Base-by-base conservation (phyloP, 2,797 vertebrate genomes). In the Sarcophilus harrisii region DNA sequence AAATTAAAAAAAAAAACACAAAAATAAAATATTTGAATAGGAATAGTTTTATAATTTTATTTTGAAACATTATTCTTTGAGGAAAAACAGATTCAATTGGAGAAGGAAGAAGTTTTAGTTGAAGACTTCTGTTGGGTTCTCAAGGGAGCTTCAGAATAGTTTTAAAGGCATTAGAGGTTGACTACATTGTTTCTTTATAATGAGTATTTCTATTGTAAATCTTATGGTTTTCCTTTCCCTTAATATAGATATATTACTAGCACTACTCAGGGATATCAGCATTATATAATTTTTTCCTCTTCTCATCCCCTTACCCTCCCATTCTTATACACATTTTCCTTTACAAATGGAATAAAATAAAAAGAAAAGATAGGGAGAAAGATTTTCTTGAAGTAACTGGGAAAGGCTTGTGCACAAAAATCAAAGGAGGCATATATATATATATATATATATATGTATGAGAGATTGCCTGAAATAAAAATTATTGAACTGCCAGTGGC, bases 401-500 rank as follows among this genome's bases (percentile, higher is more conserved):
- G 54, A 13, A 91, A 93, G 92, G 21, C 21, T 45, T 81, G 45
- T 9, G 10, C 73, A 81, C 9, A 45, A 73, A 21, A 87, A 38
- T 30, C 11, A 58, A 92, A 24, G 30, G 52, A 29, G 32, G n/a
- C 54, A 5, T 49, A 12, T 4, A 3, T 8, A 0, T 3, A 3
- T 30, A 1, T 58, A 3, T 8, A n/a, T n/a, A n/a, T n/a, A n/a
- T n/a, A 3, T 8, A 0, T 3, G 3, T 30, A 1, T 58, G 66
- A 55, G 81, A 91, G 49, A 55, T 38, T 28, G 3, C 21, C 10
- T 57, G 49, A 93, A 4, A 28, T 8, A 28, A 90, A 92, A 87
- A 32, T n/a, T 12, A 16, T 4, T 10, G 55, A 30, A 1, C 57
- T 32, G 1, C 62, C 66, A 32, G 45, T 27, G 32, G 55, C 4